phyloP scores from a whole-genome alignment of 2,888 invertebrate species.

The Biston betularia region DNA sequence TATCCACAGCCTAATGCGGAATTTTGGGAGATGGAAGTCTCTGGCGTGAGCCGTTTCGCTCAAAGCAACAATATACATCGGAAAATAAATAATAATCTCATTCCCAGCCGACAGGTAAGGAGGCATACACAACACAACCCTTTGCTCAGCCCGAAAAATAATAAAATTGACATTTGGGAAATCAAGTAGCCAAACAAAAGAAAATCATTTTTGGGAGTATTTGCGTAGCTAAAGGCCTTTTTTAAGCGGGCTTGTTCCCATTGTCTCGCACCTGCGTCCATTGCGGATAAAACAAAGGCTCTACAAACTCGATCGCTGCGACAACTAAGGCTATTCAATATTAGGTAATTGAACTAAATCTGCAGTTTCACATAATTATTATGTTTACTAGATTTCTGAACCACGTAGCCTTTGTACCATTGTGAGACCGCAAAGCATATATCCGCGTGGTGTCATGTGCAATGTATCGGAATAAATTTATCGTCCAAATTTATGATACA shows the following conservation, averaged over 20 bases:
- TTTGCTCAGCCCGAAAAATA: constrained; percentile 17
- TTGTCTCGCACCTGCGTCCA: constrained; percentile 52
- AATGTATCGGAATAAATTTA: constrained; percentile 35
- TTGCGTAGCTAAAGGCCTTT: constrained; percentile 25
- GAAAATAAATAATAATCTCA: constrained; percentile 21
- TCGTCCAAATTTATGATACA: constrained; percentile 16
- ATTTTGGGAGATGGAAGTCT: constrained; percentile 14
- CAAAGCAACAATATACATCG: constrained; percentile 9
- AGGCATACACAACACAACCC: constrained; percentile 12
- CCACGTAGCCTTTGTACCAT: not conserved
- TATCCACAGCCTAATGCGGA: constrained; percentile 9
- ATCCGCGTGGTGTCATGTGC: constrained; percentile 28
- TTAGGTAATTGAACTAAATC: not conserved
- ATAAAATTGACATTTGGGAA: constrained; percentile 32
- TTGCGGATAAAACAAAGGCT: constrained; percentile 42
- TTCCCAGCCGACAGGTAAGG: constrained; percentile 5
- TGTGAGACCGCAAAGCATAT: not conserved
- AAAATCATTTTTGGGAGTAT: constrained; percentile 19
- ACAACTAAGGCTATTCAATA: constrained; percentile 7
- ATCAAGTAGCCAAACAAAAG: constrained; percentile 22
- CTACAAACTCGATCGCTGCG: constrained; percentile 22
- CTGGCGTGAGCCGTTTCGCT: constrained; percentile 10
- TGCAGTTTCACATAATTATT: too few relatives aligned
- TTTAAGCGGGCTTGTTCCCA: constrained; percentile 22
- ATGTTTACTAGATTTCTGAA: too few relatives aligned